Evolutionary conservation across 2,113 vertebrate genomes (phyloP).

Genomic region (Paradisaea rubra): DNA sequence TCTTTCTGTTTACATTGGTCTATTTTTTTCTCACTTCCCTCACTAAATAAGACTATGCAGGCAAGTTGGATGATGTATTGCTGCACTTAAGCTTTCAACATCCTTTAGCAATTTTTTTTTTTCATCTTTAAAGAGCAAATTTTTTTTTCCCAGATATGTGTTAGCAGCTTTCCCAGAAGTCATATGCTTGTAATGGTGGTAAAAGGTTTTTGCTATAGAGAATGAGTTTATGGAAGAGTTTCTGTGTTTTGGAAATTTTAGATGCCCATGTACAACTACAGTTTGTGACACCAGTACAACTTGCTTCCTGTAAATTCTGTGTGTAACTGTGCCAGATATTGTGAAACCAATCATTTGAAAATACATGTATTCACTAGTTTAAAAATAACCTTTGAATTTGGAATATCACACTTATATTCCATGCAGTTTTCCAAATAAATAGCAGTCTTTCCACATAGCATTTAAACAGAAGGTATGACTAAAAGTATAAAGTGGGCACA

Average conservation of each 20-base stretch:
- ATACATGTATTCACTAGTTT: background rate
- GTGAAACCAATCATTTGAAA: background rate
- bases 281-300: background rate
- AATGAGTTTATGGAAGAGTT: background rate
- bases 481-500: background rate
- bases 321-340: background rate
- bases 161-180: background rate
- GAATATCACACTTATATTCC: background rate
- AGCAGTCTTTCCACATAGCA: background rate
- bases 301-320: background rate
- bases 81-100: constrained; percentile 5
- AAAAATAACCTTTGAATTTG: background rate
- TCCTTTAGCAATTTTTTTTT: background rate
- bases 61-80: background rate
- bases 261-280: background rate
- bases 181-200: background rate
- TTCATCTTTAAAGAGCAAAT: background rate
- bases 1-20: background rate
- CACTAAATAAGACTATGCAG: background rate
- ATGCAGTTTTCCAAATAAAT: background rate
- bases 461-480: background rate
- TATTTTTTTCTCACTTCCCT: background rate
- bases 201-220: background rate
- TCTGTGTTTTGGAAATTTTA: background rate
- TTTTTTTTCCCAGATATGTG: background rate